Evolutionary conservation across 2,888 invertebrate species (phyloP), one percentile per base, ranked within the genome.

Genomic region (Stenoptilia bipunctidactyla): DNA sequence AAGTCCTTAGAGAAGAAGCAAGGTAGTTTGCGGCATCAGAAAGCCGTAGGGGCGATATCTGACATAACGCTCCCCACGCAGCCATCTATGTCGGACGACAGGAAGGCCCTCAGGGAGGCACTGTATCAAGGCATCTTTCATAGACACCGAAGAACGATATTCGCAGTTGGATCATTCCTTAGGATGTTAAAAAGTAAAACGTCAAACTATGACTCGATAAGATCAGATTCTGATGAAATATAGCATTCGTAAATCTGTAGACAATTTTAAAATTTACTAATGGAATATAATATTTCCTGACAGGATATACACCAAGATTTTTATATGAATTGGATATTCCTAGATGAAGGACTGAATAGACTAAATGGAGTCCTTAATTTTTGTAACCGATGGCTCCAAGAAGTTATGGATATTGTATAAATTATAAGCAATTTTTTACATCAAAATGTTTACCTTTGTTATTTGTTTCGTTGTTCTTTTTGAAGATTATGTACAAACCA

Each of bases 61-160:
- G 88, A 88, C 52, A 66, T 85, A 46, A 87, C 88, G 36, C 53
- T 85, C 46, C 74, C 70, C 47, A 74, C 82, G 34, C 85, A 76
- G 56, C 71, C 76, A 37, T 72, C 80, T 15, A 82, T 79, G 45
- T 63, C 74, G 4, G 88, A 88, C 55, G 88, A 89, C 64, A 73
- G 91, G 51, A 91, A 91, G 68, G 89, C 90, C 37, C 63, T 89
- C 47, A 80, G 91, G 48, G 91, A 91, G 64, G 90, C 91, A 45
- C 76, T 91, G 53, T 91, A 91, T 66, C 90, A 91, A 73, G 91
- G 91, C 69, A 91, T 91, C 62, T 90, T 91, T 67, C 90, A 91
- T 79, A 87, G 90, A 51, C 91, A 91, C 72, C 82, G 91, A 48
- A 84, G 90, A 61, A 91, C 90, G 45, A 91, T 91, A 52, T 91